Base-by-base conservation (phyloP, 2,797 vertebrate genomes). In the Allobates femoralis region DNA sequence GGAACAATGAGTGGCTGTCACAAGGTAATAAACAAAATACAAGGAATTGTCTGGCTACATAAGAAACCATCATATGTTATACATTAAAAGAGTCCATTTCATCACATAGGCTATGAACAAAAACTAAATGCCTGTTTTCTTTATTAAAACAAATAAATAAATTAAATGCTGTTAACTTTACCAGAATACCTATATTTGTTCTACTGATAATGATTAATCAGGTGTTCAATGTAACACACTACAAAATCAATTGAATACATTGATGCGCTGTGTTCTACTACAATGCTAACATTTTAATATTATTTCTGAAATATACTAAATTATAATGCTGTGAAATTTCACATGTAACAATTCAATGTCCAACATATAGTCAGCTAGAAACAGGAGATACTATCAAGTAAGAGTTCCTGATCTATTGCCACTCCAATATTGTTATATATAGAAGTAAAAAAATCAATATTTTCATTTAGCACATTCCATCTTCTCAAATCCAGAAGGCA, bases 371-470 rank as follows among this genome's bases (percentile, higher is more conserved):
- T 79, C 7, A 77, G 32, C 23, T 69, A 56, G 19, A 71, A 19
- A 51, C 32, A 34, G 14, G 1, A 46, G 30, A 32, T 15, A 66
- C 3, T 46, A 32, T 58, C 7, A 66, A 58, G 10, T 32, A 79
- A 46, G 23, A 50, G 5, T 50, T 28, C 12, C 67, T 46, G 37
- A 74, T 60, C 5, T 60, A 26, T 30, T 41, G 21, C 5, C 37
- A 10, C 11, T 79, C 77, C 32, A 53, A 32, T 26, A 81, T 51
- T 69, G 26, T 18, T 55, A 18, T 56, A 82, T 71, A 1, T 71
- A 34, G 15, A 71, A 55, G 30, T 56, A 53, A 14, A 82, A 46
- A 82, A 82, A 81, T 66, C 79, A 53, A 67, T 81, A 83, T 83
- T 83, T 83, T 60, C 53, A 83, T 83, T 73, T 71, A 30, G 30